These are phyloP conservation scores for Helicoverpa zea DNA, from an alignment of 1,140 invertebrate species.

Conservation along the genomic window DNA sequence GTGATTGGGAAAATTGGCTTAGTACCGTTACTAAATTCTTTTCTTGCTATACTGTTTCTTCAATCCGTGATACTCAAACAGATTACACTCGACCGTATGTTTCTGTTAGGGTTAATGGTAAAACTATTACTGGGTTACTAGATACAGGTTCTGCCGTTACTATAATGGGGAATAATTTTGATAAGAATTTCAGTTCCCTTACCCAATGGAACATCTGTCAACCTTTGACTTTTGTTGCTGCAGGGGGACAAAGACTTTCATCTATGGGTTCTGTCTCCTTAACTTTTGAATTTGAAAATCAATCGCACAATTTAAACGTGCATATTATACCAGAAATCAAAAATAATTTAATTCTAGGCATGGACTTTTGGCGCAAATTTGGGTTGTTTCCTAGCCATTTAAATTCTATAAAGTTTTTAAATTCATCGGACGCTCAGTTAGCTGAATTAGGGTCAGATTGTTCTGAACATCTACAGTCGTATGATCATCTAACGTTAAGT, in stretches of 20 bases:
- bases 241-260: slow-evolving; percentile 48
- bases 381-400: slow-evolving; percentile 44
- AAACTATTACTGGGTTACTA: slow-evolving; percentile 44
- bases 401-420: slow-evolving; percentile 1
- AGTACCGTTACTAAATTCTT: slow-evolving; percentile 26
- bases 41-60: slow-evolving; percentile 33
- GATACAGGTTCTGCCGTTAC: slow-evolving; percentile 54
- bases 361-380: slow-evolving; percentile 56
- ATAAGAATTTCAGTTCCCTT: slow-evolving; percentile 22
- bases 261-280: slow-evolving; percentile 44
- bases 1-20: slow-evolving; percentile 53
- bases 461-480: slow-evolving; percentile 17
- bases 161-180: slow-evolving; percentile 52
- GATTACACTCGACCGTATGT: slow-evolving; percentile 50
- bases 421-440: neutral
- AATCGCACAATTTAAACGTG: slow-evolving; percentile 51
- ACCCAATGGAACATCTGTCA: slow-evolving; percentile 3
- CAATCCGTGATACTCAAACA: slow-evolving; percentile 38
- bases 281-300: slow-evolving; percentile 59
- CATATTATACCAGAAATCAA: slow-evolving; percentile 53
- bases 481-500: slow-evolving; percentile 9
- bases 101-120: slow-evolving; percentile 31
- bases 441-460: neutral
- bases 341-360: slow-evolving; percentile 49
- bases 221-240: slow-evolving; percentile 37